Conservation (phyloP, 1,140 invertebrate species). For the Penaeus chinensis region DNA sequence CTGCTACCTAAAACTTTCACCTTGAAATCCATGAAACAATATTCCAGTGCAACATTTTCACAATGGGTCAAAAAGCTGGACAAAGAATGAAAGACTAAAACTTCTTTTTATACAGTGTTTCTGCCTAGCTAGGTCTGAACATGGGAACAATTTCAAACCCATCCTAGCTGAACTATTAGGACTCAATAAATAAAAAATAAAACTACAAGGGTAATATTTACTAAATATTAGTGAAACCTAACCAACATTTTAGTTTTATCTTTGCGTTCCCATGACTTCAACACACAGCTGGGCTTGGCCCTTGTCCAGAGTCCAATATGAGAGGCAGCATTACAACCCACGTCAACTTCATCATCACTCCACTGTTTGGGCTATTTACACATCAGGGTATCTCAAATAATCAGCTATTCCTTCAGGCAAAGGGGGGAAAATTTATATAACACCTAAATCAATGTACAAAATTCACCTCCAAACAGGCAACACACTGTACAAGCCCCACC, state of each 20-base stretch:
- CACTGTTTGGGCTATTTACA: conserved; percentile 41
- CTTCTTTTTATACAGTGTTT: conserved; percentile 35
- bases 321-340: conserved; percentile 44
- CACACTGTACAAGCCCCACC: conserved; percentile 49
- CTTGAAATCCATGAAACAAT: conserved; percentile 14
- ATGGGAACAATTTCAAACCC: conserved; percentile 1
- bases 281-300: conserved; percentile 17
- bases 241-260: neutral
- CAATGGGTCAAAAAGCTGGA: conserved; percentile 27
- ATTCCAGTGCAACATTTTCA: conserved; percentile 16
- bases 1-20: conserved; percentile 10
- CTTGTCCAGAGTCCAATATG: conserved; percentile 26
- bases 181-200: too few relatives aligned
- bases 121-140: conserved; percentile 33
- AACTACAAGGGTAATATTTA: conserved; percentile 7
- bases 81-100: conserved; percentile 31
- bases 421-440: conserved; percentile 25
- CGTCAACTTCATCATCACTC: conserved; percentile 24
- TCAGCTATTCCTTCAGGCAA: conserved; percentile 12
- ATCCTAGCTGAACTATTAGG: neutral
- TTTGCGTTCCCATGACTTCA: neutral
- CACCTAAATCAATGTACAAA: conserved; percentile 52
- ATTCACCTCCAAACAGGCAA: conserved; percentile 47
- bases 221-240: conserved; percentile 10
- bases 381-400: conserved; percentile 21